Conservation (phyloP, 1,140 invertebrate species). For the Caenorhabditis latens region DNA sequence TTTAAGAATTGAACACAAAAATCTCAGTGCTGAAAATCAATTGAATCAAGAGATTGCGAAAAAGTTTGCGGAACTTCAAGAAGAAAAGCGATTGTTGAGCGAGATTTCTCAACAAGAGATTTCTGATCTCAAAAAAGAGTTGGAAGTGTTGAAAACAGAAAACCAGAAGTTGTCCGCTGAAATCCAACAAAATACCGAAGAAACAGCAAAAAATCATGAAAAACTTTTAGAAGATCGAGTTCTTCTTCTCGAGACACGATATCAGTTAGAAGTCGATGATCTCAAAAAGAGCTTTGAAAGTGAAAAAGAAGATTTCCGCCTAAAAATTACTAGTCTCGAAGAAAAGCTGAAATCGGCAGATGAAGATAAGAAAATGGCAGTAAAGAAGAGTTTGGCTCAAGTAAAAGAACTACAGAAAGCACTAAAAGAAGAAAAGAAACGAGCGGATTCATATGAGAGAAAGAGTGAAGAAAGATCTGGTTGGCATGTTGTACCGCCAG, state of each 20-base stretch:
- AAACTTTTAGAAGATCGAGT: conserved; percentile 34
- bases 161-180: not conserved
- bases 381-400: conserved; percentile 55
- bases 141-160: conserved; percentile 16
- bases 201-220: conserved; percentile 20
- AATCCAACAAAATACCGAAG: not conserved
- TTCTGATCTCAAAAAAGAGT: not conserved
- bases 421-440: conserved; percentile 60
- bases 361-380: conserved; percentile 44
- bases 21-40: conserved; percentile 2
- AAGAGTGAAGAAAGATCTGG: conserved; percentile 51
- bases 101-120: conserved; percentile 21
- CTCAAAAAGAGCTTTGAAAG: conserved; percentile 14
- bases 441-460: conserved; percentile 60
- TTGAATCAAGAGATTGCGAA: not conserved
- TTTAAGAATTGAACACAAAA: not conserved
- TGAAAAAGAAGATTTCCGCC: not conserved
- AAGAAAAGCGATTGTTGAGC: not conserved
- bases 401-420: conserved; percentile 63
- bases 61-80: conserved; percentile 6
- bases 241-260: conserved; percentile 26
- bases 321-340: not conserved
- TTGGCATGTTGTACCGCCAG: conserved; percentile 55
- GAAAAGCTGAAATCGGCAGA: conserved; percentile 30
- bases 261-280: conserved; percentile 34